These are phyloP conservation scores for Styela clava DNA, from an alignment of 23 tunicate species.

Conservation along the genomic window DNA sequence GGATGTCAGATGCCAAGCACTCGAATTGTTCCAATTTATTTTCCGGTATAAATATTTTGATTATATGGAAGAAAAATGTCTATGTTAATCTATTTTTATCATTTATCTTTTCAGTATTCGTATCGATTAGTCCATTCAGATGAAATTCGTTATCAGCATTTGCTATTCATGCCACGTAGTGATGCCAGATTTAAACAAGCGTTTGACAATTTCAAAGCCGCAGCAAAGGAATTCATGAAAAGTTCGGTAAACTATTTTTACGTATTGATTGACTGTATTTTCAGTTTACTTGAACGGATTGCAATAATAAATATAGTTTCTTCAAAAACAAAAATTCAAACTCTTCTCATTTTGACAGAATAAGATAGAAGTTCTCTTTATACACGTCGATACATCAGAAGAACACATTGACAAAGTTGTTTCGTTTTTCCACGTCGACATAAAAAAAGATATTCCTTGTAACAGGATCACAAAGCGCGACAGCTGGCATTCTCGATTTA, in stretches of 20 bases:
- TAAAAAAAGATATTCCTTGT: constrained; percentile 77
- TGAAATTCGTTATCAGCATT: constrained; percentile 37
- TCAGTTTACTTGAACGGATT: no score
- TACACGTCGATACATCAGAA: constrained; percentile 60
- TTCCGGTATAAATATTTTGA: no score
- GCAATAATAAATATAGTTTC: no score
- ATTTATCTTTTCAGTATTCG: no score
- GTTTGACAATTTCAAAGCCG: constrained; percentile 55
- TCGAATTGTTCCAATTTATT: no score
- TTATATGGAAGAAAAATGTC: no score
- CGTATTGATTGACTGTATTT: no score
- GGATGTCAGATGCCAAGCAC: no score
- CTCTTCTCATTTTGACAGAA: no score
- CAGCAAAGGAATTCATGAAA: constrained; percentile 48
- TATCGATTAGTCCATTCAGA: neutral
- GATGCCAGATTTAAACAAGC: constrained; percentile 42
- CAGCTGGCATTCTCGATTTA: constrained; percentile 53
- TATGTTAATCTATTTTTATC: no score
- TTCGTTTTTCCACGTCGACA: constrained; percentile 65
- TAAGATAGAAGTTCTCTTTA: constrained; percentile 54
- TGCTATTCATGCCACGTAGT: constrained; percentile 58
- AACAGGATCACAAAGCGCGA: constrained; percentile 66
- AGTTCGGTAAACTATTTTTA: constrained; percentile 1
- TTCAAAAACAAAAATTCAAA: no score
- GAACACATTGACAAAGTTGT: constrained; percentile 18